Evolutionary conservation across 2,888 invertebrate genomes (phyloP).

Genomic region (Scaptomyza reducta): DNA sequence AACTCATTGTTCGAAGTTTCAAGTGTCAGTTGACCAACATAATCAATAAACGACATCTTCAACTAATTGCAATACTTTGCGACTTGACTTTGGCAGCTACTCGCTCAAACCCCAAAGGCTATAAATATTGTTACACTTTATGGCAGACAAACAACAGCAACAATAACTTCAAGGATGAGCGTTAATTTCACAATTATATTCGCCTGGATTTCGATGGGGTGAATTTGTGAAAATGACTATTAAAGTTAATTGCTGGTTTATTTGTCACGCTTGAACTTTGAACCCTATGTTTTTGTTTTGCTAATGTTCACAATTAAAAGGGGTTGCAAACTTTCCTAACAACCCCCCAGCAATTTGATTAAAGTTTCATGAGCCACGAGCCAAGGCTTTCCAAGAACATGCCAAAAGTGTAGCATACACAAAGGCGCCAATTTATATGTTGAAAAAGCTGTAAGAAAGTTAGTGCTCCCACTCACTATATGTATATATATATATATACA

Average conservation of each 20-base stretch:
- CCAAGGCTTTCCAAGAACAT: slow-evolving; percentile 2
- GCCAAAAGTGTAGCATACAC: slow-evolving; percentile 24
- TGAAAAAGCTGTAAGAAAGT: slow-evolving; percentile 20
- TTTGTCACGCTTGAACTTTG: slow-evolving; percentile 78
- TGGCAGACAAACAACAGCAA: slow-evolving; percentile 38
- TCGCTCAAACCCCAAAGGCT: slow-evolving; percentile 11
- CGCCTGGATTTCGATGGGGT: not conserved
- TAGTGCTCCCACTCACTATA: not conserved
- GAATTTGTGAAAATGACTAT: slow-evolving; percentile 53
- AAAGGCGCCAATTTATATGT: slow-evolving; percentile 36
- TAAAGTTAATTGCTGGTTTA: slow-evolving; percentile 73
- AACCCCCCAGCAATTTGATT: slow-evolving; percentile 16
- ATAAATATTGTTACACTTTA: slow-evolving; percentile 39
- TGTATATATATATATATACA: not conserved
- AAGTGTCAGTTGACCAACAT: slow-evolving; percentile 61
- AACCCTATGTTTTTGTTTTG: slow-evolving; percentile 58
- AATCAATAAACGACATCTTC: slow-evolving; percentile 65
- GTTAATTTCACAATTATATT: slow-evolving; percentile 72
- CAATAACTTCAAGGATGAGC: slow-evolving; percentile 37
- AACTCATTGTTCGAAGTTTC: slow-evolving; percentile 56
- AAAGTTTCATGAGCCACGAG: slow-evolving; percentile 6
- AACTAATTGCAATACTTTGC: slow-evolving; percentile 75
- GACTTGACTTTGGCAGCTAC: slow-evolving; percentile 33
- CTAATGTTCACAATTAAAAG: slow-evolving; percentile 62
- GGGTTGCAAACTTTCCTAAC: slow-evolving; percentile 44